Evolutionary conservation across 1,140 invertebrate species (phyloP), one percentile per base, ranked within the genome.

Genomic region (Diachasma alloeum): DNA sequence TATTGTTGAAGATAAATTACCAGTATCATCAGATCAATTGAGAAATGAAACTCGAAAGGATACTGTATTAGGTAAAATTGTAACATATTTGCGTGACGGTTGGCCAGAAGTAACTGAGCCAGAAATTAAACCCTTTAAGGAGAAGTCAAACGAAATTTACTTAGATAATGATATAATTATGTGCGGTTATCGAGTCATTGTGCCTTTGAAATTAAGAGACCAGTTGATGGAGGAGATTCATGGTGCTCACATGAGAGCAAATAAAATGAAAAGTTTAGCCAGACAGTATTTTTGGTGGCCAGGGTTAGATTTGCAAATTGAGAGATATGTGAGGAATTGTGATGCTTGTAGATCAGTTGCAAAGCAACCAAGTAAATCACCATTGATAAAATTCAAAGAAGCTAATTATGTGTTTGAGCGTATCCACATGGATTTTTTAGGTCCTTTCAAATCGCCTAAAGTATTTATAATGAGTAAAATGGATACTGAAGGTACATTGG

Each of bases 401-500:
- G 74, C 79, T 22, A 71, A 80, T 24, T 0, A n/a, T 74, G 69
- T 72, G 17, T 70, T 46, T 19, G 74, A 80, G 46, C 71, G 81
- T 44, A 78, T 83, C 10, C 90, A 90, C 79, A 75, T 87, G 8
- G 90, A 91, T 83, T 88, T 84, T 81, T 84, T 84, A 17, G 88
- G 87, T 59, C 87, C 87, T 8, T 85, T 87, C 59, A 70, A 90
- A 78, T 91, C 88, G 89, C 77, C 74, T 44, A 70, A 80, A 46
- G 70, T 74, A 36, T 79, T 74, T 59, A 68, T 68, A 42, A 77
- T 77, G 72, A 75, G 36, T n/a, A 74, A 67, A 46, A 71, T 56
- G 11, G 72, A 78, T 59, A 56, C 75, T 0, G 31, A 24, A 66
- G 68, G 19, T 48, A 80, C 81, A 13, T 73, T 81, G 11, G 72